Base-by-base conservation (phyloP, 2,113 vertebrate species). In the Guaruba guarouba region DNA sequence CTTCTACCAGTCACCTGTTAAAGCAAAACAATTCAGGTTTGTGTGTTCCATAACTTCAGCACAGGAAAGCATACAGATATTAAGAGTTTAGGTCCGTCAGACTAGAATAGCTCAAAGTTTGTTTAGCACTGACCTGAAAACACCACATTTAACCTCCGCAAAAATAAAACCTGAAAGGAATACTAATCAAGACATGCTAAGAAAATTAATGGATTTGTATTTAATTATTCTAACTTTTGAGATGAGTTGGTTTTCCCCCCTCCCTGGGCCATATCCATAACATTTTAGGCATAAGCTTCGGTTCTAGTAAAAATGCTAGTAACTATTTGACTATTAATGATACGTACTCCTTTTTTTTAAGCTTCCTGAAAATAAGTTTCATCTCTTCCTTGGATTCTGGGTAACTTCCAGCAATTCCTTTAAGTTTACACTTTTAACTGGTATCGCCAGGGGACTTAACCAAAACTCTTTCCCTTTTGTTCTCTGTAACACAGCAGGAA, bases 1-100 rank as follows among this genome's bases (percentile, higher is more conserved):
- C 94, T 74, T 90, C 82, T 13, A 61, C 39, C 66, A 89, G 78
- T 68, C 76, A 96, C 91, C 93, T 93, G 82, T 88, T 85, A 80
- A 78, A 93, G 64, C 52, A 96, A 87, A 76, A 63, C 37, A 89
- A 75, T 49, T 13, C 57, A 35, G 52, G 31, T 71, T 69, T 86
- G 37, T 31, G 62, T 73, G 75, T 49, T 27, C 19, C n/a, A 25
- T 5, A 59, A 44, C 3, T 39, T 57, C n/a, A 52, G 28, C 25
- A 22, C 37, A 80, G 16, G 13, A 49, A 74, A 88, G 4, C 4
- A 78, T 6, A 66, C 6, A 77, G 71, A 77, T 66, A 78, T 27
- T 48, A 31, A 31, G 4, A 51, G 8, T 74, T 75, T 13, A 57
- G 6, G 28, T 37, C 24, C 52, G 16, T 48, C 51, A 49, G 41